A percentile compares a stretch with the other conserved stretches of the same genome.
These are phyloP conservation scores for Neodontobutis hainanensis DNA, from an alignment of 2,113 vertebrate genomes.

Conservation along the genomic window DNA sequence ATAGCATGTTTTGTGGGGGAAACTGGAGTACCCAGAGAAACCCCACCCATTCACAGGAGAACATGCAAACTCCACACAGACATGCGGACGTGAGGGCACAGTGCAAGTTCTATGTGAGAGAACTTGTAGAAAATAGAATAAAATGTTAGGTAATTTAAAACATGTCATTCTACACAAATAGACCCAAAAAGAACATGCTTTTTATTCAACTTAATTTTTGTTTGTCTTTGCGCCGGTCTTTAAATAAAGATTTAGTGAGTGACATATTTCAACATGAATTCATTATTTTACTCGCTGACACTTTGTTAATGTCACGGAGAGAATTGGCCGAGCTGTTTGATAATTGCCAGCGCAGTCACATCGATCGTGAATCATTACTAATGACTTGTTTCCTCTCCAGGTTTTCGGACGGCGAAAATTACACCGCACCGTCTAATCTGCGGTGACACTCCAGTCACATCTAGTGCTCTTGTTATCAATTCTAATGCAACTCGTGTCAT, in stretches of 20 bases:
- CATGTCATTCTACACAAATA: too few relatives aligned
- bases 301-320: slow-evolving; percentile 10
- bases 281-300: slow-evolving; percentile 8
- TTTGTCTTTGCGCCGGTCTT: not conserved
- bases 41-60: too few relatives aligned
- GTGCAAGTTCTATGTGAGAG: too few relatives aligned
- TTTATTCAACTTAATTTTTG: not conserved
- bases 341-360: slow-evolving; percentile 2
- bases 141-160: too few relatives aligned
- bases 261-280: not conserved
- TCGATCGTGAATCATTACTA: slow-evolving; percentile 25
- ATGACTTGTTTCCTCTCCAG: slow-evolving; percentile 12
- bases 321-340: slow-evolving; percentile 3
- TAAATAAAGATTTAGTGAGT: slow-evolving; percentile 10
- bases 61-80: too few relatives aligned
- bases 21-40: too few relatives aligned
- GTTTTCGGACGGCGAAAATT: slow-evolving; percentile 33
- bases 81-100: too few relatives aligned
- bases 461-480: slow-evolving; percentile 17
- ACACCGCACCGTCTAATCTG: slow-evolving; percentile 18
- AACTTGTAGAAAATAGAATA: too few relatives aligned
- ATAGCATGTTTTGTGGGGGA: too few relatives aligned
- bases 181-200: not conserved
- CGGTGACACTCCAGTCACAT: slow-evolving; percentile 21
- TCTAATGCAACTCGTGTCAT: slow-evolving; percentile 10